phyloP scores from a whole-genome alignment of 2,888 invertebrate species.

The Adelognathus sp. region DNA sequence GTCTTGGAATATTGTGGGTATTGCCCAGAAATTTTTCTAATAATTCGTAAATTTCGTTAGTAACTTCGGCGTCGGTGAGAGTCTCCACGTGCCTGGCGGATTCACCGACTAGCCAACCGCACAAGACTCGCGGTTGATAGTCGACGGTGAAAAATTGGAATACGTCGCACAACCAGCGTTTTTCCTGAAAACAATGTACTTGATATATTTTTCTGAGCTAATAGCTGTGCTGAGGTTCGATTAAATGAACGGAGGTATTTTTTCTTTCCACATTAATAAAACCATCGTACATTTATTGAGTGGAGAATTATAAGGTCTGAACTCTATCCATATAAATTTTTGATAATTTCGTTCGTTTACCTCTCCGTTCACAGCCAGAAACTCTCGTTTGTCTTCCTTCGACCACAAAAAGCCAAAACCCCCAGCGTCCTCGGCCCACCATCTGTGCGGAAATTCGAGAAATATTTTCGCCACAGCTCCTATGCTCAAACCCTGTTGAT shows the following conservation, averaged over 20 bases:
- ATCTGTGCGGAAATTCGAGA: slow-evolving; percentile 85
- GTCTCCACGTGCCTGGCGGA: slow-evolving; percentile 85
- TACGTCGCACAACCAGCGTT: slow-evolving; percentile 86
- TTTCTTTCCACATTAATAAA: no score
- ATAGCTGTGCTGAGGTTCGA: no score
- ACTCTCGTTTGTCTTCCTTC: slow-evolving; percentile 82
- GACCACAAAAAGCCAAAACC: slow-evolving; percentile 84
- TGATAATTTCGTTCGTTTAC: slow-evolving; percentile 63
- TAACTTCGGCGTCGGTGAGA: slow-evolving; percentile 83
- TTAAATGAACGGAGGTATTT: no score
- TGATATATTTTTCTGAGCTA: background rate
- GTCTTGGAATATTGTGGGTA: slow-evolving; percentile 82
- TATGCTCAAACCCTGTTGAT: slow-evolving; percentile 83
- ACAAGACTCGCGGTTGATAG: slow-evolving; percentile 85
- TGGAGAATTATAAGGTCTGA: no score
- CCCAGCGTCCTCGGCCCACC: slow-evolving; percentile 84
- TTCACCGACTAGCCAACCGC: slow-evolving; percentile 88
- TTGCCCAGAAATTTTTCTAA: slow-evolving; percentile 83
- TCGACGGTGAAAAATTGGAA: slow-evolving; percentile 87
- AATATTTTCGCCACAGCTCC: slow-evolving; percentile 88
- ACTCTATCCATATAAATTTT: background rate
- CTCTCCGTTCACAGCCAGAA: slow-evolving; percentile 73
- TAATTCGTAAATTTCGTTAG: slow-evolving; percentile 82
- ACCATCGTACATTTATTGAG: no score
- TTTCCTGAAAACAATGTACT: slow-evolving; percentile 68